phyloP scores from a whole-genome alignment of 2,797 vertebrate species.

The Neostethus bicornis region DNA sequence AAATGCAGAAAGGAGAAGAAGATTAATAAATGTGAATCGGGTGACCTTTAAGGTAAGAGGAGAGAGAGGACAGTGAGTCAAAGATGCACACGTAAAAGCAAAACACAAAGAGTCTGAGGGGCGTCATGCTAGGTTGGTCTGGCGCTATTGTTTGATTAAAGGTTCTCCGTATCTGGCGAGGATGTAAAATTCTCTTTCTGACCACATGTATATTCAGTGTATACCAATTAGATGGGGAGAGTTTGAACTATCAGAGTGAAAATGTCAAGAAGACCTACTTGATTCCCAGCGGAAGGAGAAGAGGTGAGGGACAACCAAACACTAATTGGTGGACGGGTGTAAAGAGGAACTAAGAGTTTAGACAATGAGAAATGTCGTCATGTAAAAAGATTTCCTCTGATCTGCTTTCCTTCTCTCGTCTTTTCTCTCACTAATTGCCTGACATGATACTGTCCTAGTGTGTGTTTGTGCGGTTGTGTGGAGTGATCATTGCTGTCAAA shows the following conservation, averaged over 20 bases:
- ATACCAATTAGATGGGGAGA: slow-evolving; percentile 41
- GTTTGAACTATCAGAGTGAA: slow-evolving; percentile 24
- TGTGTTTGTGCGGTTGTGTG: slow-evolving; percentile 6
- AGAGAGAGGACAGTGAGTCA: slow-evolving; percentile 8
- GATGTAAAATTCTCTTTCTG: slow-evolving; percentile 36
- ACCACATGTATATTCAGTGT: slow-evolving; percentile 8
- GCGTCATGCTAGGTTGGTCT: slow-evolving; percentile 19
- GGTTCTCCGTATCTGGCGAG: slow-evolving; percentile 22
- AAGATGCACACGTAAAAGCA: background rate
- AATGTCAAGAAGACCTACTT: slow-evolving; percentile 42
- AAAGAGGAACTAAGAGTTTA: slow-evolving; percentile 52
- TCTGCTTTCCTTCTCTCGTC: slow-evolving; percentile 17
- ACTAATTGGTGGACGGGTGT: slow-evolving; percentile 64
- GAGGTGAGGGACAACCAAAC: slow-evolving; percentile 30
- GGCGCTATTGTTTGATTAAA: slow-evolving; percentile 26
- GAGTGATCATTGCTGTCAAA: slow-evolving; percentile 57
- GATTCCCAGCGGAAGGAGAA: slow-evolving; percentile 1
- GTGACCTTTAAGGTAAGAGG: slow-evolving; percentile 32
- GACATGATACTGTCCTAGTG: slow-evolving; percentile 38
- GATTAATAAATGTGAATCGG: slow-evolving; percentile 15
- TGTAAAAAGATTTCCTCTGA: slow-evolving; percentile 41
- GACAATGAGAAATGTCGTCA: slow-evolving; percentile 56
- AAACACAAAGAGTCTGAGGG: slow-evolving; percentile 3
- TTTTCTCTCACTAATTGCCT: slow-evolving; percentile 58
- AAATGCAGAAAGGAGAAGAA: no score